These are phyloP conservation scores for Anoplolepis gracilipes DNA, from an alignment of 1,140 invertebrate species.

Conservation along the genomic window DNA sequence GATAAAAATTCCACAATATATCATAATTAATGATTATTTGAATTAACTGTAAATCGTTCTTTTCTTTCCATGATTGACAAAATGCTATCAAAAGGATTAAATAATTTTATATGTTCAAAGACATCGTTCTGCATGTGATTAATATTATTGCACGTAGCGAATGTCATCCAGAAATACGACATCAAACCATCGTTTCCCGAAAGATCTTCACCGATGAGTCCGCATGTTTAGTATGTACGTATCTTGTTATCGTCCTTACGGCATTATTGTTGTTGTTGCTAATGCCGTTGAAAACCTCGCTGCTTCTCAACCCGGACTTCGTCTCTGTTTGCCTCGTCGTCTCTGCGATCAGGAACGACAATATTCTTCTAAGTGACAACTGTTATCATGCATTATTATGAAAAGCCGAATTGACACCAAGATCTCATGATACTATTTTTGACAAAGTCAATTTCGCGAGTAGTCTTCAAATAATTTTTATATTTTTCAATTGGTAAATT, in stretches of 20 bases:
- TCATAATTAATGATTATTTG: no score
- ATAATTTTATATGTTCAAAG: slow-evolving; percentile 14
- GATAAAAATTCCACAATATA: not conserved
- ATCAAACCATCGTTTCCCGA: slow-evolving; percentile 86
- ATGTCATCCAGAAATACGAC: slow-evolving; percentile 2
- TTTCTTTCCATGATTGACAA: not conserved
- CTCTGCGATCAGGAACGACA: slow-evolving; percentile 78
- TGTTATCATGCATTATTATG: slow-evolving; percentile 34
- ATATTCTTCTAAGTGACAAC: slow-evolving; percentile 22
- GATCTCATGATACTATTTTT: not conserved
- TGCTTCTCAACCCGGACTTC: slow-evolving; percentile 70
- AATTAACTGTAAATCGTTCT: not conserved
- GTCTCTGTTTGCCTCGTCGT: slow-evolving; percentile 67
- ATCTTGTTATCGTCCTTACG: slow-evolving; percentile 84
- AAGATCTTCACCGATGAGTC: slow-evolving; percentile 86
- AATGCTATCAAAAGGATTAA: slow-evolving; percentile 25
- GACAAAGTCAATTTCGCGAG: not conserved
- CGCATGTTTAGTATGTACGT: slow-evolving; percentile 86
- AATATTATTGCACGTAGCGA: not conserved
- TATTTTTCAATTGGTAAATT: not conserved
- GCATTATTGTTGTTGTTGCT: slow-evolving; percentile 78
- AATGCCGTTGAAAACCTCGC: slow-evolving; percentile 72
- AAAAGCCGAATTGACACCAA: slow-evolving; percentile 7
- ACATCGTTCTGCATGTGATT: not conserved
- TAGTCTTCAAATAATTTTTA: not conserved